Conservation (phyloP, 1,140 invertebrate species). For the Sarcophaga peregrina region DNA sequence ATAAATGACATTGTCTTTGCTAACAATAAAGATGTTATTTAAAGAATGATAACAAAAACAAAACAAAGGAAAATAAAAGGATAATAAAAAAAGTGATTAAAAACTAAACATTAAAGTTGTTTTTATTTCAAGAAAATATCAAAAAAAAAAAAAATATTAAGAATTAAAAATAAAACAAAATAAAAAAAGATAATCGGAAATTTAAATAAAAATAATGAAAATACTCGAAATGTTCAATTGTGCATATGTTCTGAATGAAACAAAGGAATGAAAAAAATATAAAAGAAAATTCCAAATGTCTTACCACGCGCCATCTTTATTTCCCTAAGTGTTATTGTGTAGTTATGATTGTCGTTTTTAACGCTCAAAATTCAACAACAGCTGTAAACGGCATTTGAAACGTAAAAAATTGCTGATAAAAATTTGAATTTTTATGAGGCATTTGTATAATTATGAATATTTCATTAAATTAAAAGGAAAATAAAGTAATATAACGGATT, state of each 20-base stretch:
- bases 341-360: no score
- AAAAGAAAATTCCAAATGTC: neutral
- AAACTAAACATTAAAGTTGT: neutral
- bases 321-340: neutral
- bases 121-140: neutral
- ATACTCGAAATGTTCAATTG: neutral
- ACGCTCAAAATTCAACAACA: neutral
- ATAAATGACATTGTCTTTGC: neutral
- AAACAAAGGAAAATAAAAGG: neutral
- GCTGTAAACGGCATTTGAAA: neutral
- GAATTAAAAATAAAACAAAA: neutral
- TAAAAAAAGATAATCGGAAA: neutral
- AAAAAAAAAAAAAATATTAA: constrained; percentile 13
- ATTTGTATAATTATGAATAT: constrained; percentile 23
- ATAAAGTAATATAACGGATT: neutral
- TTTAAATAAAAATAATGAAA: neutral
- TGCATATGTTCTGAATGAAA: neutral
- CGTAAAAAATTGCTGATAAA: neutral
- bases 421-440: constrained; percentile 37
- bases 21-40: neutral
- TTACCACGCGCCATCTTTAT: constrained; percentile 13
- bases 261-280: neutral
- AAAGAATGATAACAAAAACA: constrained; percentile 23
- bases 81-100: neutral
- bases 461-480: neutral